phyloP scores from a whole-genome alignment of 2,888 invertebrate genomes.

The Laspeyria flexula region DNA sequence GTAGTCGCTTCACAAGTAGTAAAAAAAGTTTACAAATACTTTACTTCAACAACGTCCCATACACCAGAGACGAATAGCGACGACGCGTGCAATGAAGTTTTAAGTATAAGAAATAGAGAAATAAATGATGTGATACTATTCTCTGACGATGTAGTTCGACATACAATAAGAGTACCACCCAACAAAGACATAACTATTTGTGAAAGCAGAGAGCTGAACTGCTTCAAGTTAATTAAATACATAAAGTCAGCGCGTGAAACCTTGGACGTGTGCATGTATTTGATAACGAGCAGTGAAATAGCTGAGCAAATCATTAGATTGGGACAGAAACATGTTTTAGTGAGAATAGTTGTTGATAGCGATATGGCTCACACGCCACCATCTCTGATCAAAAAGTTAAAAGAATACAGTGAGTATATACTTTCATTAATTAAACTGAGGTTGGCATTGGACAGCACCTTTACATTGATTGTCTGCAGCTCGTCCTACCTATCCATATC shows the following conservation, averaged over 20 bases:
- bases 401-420: conserved; percentile 76
- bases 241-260: conserved; percentile 81
- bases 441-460: too few species aligned
- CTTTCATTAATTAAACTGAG: conserved; percentile 1
- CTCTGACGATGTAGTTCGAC: conserved; percentile 74
- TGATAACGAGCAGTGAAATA: conserved; percentile 80
- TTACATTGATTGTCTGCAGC: too few species aligned
- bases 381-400: conserved; percentile 77
- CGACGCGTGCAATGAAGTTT: conserved; percentile 64
- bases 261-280: conserved; percentile 81
- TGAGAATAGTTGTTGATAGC: conserved; percentile 79
- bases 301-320: conserved; percentile 78
- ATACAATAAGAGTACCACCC: conserved; percentile 69
- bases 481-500: too few species aligned
- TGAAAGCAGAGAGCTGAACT: conserved; percentile 77
- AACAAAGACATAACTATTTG: conserved; percentile 72
- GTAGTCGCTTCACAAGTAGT: conserved; percentile 74
- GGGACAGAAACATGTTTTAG: conserved; percentile 78
- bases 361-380: conserved; percentile 80
- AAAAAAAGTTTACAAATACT: conserved; percentile 72
- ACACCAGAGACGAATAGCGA: conserved; percentile 53
- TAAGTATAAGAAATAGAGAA: conserved; percentile 70
- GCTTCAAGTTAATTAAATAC: conserved; percentile 79
- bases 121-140: conserved; percentile 82
- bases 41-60: conserved; percentile 49